phyloP scores from a whole-genome alignment of 2,113 vertebrate species.

The Tachuris rubrigastra region DNA sequence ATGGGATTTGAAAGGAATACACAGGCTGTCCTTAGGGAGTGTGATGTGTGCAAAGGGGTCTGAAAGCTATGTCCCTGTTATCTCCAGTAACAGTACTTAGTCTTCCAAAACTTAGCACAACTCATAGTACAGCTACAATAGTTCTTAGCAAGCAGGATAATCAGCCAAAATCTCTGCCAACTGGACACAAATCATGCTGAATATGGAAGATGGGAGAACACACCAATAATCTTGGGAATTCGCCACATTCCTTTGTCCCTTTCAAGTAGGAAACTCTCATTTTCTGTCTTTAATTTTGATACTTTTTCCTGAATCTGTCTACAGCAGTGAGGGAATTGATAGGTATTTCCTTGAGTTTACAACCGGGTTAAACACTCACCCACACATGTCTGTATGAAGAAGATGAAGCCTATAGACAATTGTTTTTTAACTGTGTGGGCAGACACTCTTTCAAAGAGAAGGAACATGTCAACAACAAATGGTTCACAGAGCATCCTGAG shows the following conservation, averaged over 20 bases:
- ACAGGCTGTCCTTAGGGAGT: neutral
- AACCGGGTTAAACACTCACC: neutral
- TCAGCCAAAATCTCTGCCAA: neutral
- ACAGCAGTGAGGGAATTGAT: neutral
- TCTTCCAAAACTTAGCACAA: neutral
- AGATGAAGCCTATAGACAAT: neutral
- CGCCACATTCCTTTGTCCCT: neutral
- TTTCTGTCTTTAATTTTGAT: neutral
- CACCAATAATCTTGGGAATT: neutral
- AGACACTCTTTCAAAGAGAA: neutral
- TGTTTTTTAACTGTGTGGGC: neutral
- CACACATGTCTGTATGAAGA: neutral
- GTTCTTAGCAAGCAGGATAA: neutral
- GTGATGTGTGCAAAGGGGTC: neutral
- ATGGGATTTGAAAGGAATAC: neutral
- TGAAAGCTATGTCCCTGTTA: neutral
- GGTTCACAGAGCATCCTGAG: neutral
- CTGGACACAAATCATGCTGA: neutral
- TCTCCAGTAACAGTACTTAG: neutral
- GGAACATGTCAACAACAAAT: neutral
- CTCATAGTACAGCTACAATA: neutral
- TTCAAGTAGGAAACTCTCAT: neutral
- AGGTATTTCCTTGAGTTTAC: neutral
- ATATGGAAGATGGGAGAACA: neutral
- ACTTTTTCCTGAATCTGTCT: neutral